Percentiles rank a stretch among this genome's conserved stretches.
phyloP scores from a whole-genome alignment of 1,140 invertebrate genomes.

The Plutomurus gul region DNA sequence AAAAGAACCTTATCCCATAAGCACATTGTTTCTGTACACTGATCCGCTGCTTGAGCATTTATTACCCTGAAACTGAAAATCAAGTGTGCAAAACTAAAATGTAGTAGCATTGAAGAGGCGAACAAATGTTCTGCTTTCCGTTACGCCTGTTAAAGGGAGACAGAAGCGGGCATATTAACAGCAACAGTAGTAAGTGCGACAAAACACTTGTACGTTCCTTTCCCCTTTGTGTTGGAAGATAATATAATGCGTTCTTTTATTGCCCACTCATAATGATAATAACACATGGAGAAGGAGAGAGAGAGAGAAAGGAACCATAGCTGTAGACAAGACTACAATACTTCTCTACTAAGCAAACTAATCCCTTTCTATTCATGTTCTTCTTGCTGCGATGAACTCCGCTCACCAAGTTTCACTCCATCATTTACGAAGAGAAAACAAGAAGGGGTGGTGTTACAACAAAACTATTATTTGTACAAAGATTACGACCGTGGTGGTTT shows the following conservation, averaged over 20 bases:
- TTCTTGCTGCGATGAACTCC: not conserved
- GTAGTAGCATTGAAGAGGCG: too few species aligned
- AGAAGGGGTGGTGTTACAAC: slow-evolving; percentile 1
- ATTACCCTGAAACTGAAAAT: too few species aligned
- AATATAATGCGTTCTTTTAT: not conserved
- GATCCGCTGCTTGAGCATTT: too few species aligned
- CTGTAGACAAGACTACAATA: not conserved
- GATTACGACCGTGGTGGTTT: slow-evolving; percentile 18
- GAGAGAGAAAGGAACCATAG: not conserved
- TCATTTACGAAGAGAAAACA: slow-evolving; percentile 3
- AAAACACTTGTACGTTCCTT: slow-evolving; percentile 6
- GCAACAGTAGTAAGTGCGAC: slow-evolving; percentile 9
- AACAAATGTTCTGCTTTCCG: too few species aligned
- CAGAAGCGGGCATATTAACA: too few species aligned
- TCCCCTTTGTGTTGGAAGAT: not conserved
- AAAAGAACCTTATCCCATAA: too few species aligned
- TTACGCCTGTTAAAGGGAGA: too few species aligned
- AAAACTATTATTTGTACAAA: slow-evolving; percentile 30
- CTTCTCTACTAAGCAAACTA: not conserved
- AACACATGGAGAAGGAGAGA: not conserved
- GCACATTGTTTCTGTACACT: too few species aligned
- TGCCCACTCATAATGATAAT: slow-evolving; percentile 24
- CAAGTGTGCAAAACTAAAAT: too few species aligned
- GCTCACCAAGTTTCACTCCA: not conserved
- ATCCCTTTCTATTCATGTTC: slow-evolving; percentile 19